Percentiles rank a stretch among this genome's conserved stretches.
phyloP scores from a whole-genome alignment of 2,113 vertebrate genomes.

The rat (Rattus norvegicus) region DNA sequence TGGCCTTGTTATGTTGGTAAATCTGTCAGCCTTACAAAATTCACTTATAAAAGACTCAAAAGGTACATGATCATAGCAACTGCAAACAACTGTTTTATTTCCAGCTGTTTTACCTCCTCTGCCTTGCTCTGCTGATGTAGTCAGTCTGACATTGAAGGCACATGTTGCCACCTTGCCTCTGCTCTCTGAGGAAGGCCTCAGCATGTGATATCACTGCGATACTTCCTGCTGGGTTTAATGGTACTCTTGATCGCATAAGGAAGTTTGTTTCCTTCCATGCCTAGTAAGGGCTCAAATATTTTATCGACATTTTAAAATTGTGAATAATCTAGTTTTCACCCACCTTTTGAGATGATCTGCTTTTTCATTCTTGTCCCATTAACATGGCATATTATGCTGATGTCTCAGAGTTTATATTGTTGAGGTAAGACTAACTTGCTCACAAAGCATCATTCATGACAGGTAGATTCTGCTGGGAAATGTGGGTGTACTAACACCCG shows the following conservation, averaged over 20 bases:
- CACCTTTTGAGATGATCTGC: not conserved
- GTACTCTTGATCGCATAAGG: not conserved
- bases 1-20: not conserved
- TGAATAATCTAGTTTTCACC: not conserved
- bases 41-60: not conserved
- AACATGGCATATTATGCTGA: not conserved
- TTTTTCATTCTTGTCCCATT: not conserved
- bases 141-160: not conserved
- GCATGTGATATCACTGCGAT: not conserved
- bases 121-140: too few relatives aligned
- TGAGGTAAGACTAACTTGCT: conserved; percentile 14
- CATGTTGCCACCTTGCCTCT: not conserved
- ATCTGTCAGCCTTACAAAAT: not conserved
- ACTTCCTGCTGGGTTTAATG: not conserved
- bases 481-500: not conserved
- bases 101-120: not conserved
- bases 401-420: not conserved
- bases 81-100: not conserved
- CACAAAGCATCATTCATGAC: not conserved
- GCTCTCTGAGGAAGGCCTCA: not conserved
- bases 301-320: conserved; percentile 34
- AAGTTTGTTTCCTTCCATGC: not conserved
- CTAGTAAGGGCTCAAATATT: not conserved
- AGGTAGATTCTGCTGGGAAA: not conserved
- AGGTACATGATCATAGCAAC: not conserved